Evolutionary conservation across 2,113 vertebrate species (phyloP).

Genomic region (Lota lota): DNA sequence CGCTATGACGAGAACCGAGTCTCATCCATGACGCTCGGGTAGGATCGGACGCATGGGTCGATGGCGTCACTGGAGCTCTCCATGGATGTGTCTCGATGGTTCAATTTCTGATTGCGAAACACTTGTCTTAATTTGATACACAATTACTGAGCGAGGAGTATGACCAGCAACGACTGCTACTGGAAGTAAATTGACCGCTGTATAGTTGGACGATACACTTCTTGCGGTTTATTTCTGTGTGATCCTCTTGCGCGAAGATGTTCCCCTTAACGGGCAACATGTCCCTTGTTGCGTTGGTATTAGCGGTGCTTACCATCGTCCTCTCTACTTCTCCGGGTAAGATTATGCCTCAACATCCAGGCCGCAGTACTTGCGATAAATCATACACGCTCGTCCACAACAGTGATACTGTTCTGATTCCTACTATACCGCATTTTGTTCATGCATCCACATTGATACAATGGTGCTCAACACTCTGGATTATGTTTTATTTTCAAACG

Average conservation of each 20-base stretch:
- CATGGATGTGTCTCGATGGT: background rate
- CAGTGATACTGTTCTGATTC: too few species aligned
- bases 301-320: conserved; percentile 57
- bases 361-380: conserved; percentile 21
- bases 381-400: too few species aligned
- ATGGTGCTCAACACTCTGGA: too few species aligned
- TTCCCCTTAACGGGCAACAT: conserved; percentile 44
- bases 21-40: background rate
- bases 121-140: background rate
- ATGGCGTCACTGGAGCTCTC: background rate
- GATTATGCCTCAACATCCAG: conserved; percentile 30
- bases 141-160: background rate
- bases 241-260: conserved; percentile 23
- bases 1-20: background rate
- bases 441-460: too few species aligned
- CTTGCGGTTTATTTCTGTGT: background rate
- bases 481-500: too few species aligned
- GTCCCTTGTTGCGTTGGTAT: conserved; percentile 52
- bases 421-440: too few species aligned
- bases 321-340: conserved; percentile 69
- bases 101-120: background rate
- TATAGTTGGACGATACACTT: background rate
- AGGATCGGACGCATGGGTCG: background rate
- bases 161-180: background rate
- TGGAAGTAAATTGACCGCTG: background rate